Base-by-base conservation (phyloP, 53 echinoderm and acorn worm genomes). In the Luidia sarsii region DNA sequence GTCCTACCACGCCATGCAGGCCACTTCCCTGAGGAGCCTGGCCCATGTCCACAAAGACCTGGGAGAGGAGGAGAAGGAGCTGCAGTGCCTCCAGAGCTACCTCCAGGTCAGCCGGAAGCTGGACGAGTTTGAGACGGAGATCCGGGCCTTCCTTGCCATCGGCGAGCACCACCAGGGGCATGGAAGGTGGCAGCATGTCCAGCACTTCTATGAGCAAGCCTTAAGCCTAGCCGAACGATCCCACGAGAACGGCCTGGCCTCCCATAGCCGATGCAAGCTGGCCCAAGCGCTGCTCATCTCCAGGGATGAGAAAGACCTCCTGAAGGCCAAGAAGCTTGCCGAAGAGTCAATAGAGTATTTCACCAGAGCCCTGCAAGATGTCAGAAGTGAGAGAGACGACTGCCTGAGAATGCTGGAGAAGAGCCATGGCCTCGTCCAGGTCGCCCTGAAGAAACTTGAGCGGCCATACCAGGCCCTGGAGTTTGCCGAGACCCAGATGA, bases 61-160 rank as follows among this genome's bases (percentile, higher is more conserved):
- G 30, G 86, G 66, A 1, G 69, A 88, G 15, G 57, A 52, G 21
- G 97, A 90, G 0, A 69, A 65, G 22, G 90, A 89, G 1, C 70
- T 93, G 67, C 71, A 85, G 63, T 89, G 81, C 75, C 70, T 95
- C 61, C 88, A 90, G 39, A 85, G 57, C 54, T 93, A 89, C 50
- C 87, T 96, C 10, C 63, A 86, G 50, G 75, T 93, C 32, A 91
- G 93, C 53, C 74, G 97, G 24, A 90, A 93, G 80, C 83, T 96
- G 14, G 93, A 96, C 70, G 97, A 96, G 62, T 96, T 93, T 84
- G 88, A 91, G 60, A 96, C 97, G 2, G 97, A 96, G 51, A 86
- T 86, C 41, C 69, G 72, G 51, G 97, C 97, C 23, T 88, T 83
- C 18, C 61, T 96, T 19, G 79, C 67, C 18, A 82, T 93, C 41